A percentile compares a stretch with the other conserved stretches of the same genome.
phyloP scores from a whole-genome alignment of 1,140 invertebrate species.

The Elymnias hypermnestra region DNA sequence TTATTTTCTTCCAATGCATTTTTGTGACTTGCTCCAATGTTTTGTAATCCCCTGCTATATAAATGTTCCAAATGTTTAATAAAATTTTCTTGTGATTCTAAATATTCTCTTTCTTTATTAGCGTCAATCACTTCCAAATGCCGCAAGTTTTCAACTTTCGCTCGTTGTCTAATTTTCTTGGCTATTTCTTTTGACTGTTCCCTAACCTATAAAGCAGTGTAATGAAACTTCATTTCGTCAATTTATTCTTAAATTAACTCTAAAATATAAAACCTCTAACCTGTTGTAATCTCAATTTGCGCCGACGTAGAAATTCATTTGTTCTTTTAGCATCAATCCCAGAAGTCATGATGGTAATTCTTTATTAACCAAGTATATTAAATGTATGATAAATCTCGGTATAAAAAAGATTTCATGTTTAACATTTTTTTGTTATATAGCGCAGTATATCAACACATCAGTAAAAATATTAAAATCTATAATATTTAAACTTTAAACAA shows the following conservation, averaged over 20 bases:
- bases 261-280: conserved; percentile 44
- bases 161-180: conserved; percentile 64
- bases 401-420: background rate
- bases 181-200: conserved; percentile 74
- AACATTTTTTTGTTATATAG: too few relatives aligned
- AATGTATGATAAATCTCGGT: background rate
- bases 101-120: conserved; percentile 55
- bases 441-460: too few relatives aligned
- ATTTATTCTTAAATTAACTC: conserved; percentile 1
- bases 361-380: conserved; percentile 7
- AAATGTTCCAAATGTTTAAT: conserved; percentile 52
- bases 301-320: conserved; percentile 66
- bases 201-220: conserved; percentile 51
- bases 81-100: conserved; percentile 51
- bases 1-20: conserved; percentile 36
- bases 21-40: conserved; percentile 56
- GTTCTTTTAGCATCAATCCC: conserved; percentile 57
- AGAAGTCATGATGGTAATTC: conserved; percentile 54
- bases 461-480: too few relatives aligned
- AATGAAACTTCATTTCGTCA: background rate
- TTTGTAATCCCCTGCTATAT: conserved; percentile 49
- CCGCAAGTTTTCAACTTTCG: conserved; percentile 57
- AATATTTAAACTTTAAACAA: background rate
- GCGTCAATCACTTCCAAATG: conserved; percentile 41
- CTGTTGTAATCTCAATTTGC: conserved; percentile 69